Percentiles rank a stretch among this genome's conserved stretches.
These are phyloP conservation scores for Glossosoma conforme DNA, from an alignment of 1,140 invertebrate genomes.

Conservation along the genomic window DNA sequence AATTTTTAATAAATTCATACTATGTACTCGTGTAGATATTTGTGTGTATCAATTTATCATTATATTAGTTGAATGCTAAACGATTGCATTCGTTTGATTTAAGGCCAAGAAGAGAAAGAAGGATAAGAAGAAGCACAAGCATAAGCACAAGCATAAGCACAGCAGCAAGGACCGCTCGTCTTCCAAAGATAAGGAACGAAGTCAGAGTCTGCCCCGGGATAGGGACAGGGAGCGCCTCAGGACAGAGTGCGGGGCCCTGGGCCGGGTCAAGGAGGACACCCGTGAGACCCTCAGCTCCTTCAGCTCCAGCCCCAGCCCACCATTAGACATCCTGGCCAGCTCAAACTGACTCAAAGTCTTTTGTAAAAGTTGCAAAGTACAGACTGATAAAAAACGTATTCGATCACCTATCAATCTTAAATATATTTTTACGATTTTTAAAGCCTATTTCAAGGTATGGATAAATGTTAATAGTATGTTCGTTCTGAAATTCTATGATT, in stretches of 20 bases:
- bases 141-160: conserved; percentile 72
- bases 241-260: conserved; percentile 37
- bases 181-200: conserved; percentile 56
- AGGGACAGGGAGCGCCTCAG: conserved; percentile 13
- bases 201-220: conserved; percentile 47
- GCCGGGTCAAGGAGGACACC: conserved; percentile 51
- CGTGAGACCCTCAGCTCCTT: conserved; percentile 56
- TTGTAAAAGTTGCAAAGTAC: too few relatives aligned
- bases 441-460: too few relatives aligned
- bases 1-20: too few relatives aligned
- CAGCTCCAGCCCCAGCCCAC: conserved; percentile 50
- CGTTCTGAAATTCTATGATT: too few relatives aligned
- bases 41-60: neutral
- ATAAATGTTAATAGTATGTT: too few relatives aligned
- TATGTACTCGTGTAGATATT: neutral
- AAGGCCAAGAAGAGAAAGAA: conserved; percentile 76
- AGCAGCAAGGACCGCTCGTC: conserved; percentile 63
- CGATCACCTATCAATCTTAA: too few relatives aligned
- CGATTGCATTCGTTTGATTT: conserved; percentile 34
- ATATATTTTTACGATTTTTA: too few relatives aligned
- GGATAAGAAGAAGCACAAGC: conserved; percentile 77
- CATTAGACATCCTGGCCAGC: conserved; percentile 22
- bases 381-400: too few relatives aligned
- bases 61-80: conserved; percentile 7
- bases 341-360: too few relatives aligned